Evolutionary conservation across 2,797 vertebrate species (phyloP).

Genomic region (Neoniphon sammara): DNA sequence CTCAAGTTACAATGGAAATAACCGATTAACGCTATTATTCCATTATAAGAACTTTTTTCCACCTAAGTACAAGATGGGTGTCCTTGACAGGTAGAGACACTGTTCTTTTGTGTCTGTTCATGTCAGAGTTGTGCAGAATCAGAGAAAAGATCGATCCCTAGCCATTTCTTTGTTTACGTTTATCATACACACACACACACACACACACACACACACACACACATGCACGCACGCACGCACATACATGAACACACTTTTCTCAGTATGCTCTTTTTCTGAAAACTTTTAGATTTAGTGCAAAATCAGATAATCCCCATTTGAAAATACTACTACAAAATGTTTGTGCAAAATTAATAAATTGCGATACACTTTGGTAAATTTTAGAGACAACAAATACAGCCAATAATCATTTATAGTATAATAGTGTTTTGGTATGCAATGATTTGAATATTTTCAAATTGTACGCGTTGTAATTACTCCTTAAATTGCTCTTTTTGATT

Average conservation of each 20-base stretch:
- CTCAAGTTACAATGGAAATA: background rate
- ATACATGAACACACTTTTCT: too few relatives aligned
- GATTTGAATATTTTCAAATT: slow-evolving; percentile 50
- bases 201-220: too few relatives aligned
- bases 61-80: background rate
- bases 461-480: slow-evolving; percentile 57
- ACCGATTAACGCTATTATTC: slow-evolving; percentile 1
- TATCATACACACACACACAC: background rate
- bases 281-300: too few relatives aligned
- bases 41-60: background rate
- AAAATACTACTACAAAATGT: background rate
- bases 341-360: slow-evolving; percentile 18
- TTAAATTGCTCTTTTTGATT: slow-evolving; percentile 44
- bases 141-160: background rate
- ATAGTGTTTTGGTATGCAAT: background rate
- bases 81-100: slow-evolving; percentile 2
- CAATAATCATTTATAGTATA: slow-evolving; percentile 9
- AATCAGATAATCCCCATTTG: background rate
- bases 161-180: background rate
- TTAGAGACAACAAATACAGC: slow-evolving; percentile 30
- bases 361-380: slow-evolving; percentile 16
- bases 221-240: too few relatives aligned
- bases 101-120: background rate
- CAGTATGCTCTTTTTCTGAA: too few relatives aligned
- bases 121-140: background rate